phyloP scores from a whole-genome alignment of 2,888 invertebrate species.

The Polydrusus tereticollis region DNA sequence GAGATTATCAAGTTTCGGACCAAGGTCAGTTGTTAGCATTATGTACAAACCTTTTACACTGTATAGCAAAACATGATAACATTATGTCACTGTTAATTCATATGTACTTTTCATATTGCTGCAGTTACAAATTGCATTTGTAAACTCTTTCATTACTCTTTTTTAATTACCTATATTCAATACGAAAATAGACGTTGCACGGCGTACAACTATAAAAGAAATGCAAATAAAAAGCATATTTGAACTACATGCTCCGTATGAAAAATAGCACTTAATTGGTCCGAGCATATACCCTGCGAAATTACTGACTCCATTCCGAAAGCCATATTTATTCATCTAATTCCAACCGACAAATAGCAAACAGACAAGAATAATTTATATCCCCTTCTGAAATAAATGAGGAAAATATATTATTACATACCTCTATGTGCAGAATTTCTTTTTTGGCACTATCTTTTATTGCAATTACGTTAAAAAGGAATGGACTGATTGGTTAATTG shows the following conservation, averaged over 20 bases:
- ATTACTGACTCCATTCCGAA: constrained; percentile 20
- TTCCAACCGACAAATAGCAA: constrained; percentile 22
- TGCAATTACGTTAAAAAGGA: too few relatives aligned
- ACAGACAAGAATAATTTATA: constrained; percentile 17
- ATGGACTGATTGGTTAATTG: too few relatives aligned
- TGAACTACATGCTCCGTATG: constrained; percentile 9
- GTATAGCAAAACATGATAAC: too few relatives aligned
- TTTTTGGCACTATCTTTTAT: neutral
- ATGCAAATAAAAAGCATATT: neutral
- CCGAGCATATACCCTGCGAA: constrained; percentile 15
- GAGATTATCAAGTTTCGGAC: too few relatives aligned
- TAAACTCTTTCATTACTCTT: too few relatives aligned
- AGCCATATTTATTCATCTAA: constrained; percentile 27
- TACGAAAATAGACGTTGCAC: neutral
- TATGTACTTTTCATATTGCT: too few relatives aligned
- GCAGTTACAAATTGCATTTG: too few relatives aligned
- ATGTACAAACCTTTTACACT: too few relatives aligned
- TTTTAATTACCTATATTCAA: neutral
- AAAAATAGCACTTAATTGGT: constrained; percentile 25
- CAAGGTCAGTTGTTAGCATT: too few relatives aligned
- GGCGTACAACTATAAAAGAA: neutral
- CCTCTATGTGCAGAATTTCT: neutral
- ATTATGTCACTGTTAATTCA: too few relatives aligned
- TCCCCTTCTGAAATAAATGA: constrained; percentile 12
- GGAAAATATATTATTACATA: constrained; percentile 13